Evolutionary conservation across 2,888 invertebrate genomes (phyloP).

Genomic region (Tetranychus truncatus): DNA sequence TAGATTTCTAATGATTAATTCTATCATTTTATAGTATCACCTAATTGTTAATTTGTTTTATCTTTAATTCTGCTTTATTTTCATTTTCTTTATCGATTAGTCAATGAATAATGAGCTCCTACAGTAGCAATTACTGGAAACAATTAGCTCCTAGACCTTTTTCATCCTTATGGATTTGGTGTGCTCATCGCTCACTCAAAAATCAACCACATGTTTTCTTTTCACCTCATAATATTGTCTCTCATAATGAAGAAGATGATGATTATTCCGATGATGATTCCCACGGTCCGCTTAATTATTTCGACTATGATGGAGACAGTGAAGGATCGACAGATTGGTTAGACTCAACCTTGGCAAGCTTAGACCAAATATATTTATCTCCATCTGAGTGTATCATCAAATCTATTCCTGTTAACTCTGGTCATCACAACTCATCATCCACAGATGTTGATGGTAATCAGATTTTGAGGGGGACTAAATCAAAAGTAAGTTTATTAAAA

Average conservation of each 20-base stretch:
- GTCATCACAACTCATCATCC: neutral
- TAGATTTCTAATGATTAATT: too few relatives aligned
- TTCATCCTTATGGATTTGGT: neutral
- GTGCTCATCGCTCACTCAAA: neutral
- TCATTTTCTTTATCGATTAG: too few relatives aligned
- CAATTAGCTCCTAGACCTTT: slow-evolving; percentile 4
- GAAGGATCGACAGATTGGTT: neutral
- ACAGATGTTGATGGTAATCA: neutral
- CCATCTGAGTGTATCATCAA: neutral
- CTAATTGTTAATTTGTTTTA: too few relatives aligned
- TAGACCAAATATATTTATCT: neutral
- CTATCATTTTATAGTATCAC: too few relatives aligned
- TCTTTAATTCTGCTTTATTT: too few relatives aligned
- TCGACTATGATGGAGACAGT: neutral
- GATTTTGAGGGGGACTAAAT: neutral
- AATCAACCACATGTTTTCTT: neutral
- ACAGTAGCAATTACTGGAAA: neutral
- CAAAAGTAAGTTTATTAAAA: neutral
- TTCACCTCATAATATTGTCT: neutral
- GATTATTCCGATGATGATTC: neutral
- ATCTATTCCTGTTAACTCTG: neutral
- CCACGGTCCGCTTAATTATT: neutral
- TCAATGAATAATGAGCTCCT: too few relatives aligned
- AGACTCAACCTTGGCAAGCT: neutral
- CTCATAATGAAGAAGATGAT: neutral